A percentile compares a stretch with the other conserved stretches of the same genome.
phyloP scores from a whole-genome alignment of 1,140 invertebrate genomes.

The Lerema accius region DNA sequence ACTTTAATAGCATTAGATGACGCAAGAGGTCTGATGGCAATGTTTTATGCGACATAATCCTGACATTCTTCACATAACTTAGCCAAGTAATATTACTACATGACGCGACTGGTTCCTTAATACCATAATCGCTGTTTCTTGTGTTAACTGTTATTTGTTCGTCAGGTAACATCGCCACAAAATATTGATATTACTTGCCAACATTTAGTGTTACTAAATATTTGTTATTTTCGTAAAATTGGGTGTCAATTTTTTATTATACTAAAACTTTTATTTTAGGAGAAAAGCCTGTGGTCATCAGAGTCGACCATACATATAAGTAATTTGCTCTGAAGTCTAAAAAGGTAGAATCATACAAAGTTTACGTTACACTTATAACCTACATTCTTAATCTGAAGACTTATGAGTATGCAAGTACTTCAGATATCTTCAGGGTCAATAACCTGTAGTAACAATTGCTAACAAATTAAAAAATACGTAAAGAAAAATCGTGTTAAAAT shows the following conservation, averaged over 20 bases:
- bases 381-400: not conserved
- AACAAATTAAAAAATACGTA: no score
- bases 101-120: conserved; percentile 2
- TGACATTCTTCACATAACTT: conserved; percentile 22
- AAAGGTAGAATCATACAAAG: not conserved
- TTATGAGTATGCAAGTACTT: not conserved
- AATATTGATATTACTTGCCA: no score
- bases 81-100: not conserved
- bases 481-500: no score
- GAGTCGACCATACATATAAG: no score
- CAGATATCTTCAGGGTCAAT: not conserved
- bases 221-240: no score
- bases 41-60: conserved; percentile 23
- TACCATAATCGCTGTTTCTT: conserved; percentile 7
- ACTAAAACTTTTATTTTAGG: no score
- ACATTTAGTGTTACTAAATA: no score
- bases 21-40: conserved; percentile 8
- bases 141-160: not conserved
- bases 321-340: no score
- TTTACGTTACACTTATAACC: not conserved
- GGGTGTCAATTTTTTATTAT: no score
- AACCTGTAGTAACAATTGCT: not conserved
- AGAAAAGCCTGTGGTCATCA: no score
- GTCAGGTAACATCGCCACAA: not conserved
- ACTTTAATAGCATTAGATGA: not conserved